These are phyloP conservation scores for Rousettus madagascariensis DNA, from an alignment of 2,797 vertebrate genomes.

Conservation along the genomic window DNA sequence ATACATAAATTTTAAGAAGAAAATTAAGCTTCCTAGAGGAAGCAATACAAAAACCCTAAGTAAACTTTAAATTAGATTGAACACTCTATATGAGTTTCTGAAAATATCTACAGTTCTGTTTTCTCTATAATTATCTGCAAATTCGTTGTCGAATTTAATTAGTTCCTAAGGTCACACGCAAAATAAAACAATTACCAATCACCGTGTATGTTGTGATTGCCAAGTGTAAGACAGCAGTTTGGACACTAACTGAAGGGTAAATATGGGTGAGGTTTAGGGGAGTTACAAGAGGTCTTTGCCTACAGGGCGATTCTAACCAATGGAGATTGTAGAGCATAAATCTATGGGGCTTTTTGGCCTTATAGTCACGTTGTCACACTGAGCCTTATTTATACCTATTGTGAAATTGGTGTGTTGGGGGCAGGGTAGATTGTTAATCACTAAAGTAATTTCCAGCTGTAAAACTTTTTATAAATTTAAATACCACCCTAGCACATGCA, in stretches of 20 bases:
- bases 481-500: neutral
- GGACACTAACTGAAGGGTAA: neutral
- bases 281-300: neutral
- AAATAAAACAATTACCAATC: neutral
- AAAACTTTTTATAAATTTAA: slow-evolving; percentile 37
- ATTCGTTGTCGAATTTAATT: neutral
- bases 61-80: neutral
- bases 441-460: neutral
- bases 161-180: neutral
- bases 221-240: neutral
- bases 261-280: neutral
- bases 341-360: neutral
- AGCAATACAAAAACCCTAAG: neutral
- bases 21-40: neutral
- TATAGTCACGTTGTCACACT: neutral
- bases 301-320: neutral
- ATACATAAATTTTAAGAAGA: neutral
- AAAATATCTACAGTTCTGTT: neutral
- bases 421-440: neutral
- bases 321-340: neutral
- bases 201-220: neutral
- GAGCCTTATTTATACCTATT: neutral
- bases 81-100: neutral
- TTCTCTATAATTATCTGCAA: neutral
- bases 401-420: neutral